Evolutionary conservation across 30 jellyfish, hydroid and myxozoan genomes (phyloP), one percentile per base, ranked within the genome.

Genomic region (Aurelia coerulea): DNA sequence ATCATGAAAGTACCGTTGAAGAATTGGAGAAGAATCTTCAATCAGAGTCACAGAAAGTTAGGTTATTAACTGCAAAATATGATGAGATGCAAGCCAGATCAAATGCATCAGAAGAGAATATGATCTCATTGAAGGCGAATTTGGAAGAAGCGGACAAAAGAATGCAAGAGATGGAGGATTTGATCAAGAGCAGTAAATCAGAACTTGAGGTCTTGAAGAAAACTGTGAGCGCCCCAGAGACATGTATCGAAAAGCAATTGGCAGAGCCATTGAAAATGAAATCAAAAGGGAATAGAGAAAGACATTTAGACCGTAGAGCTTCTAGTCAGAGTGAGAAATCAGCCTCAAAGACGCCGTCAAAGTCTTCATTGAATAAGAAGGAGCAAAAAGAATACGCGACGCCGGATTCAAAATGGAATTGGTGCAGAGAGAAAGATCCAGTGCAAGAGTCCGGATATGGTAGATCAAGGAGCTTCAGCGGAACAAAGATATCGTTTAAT

Each of bases 121-220:
- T 33, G 18, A 69, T 46, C n/a, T 63, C n/a, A 32, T 58, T 63
- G 66, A 62, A 64, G 67, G 34, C 32, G 46, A 79, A 62, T 34
- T 67, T 76, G 11, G 88, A 74, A 9, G 63, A 78, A 16, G 86
- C 90, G 31, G 96, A 87, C 67, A 69, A 70, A 63, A 69, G 65
- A 50, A 65, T 87, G 86, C 49, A 33, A n/a, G 96, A 87, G 63
- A 87, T 87, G 96, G 96, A 87, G 35, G 80, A 65, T 6, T 67
- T 87, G 8, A 70, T 87, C 42, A 68, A 58, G 53, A 39, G 71
- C 46, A 87, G 96, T 59, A 87, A 87, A 62, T 58, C 81, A 10
- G 96, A 87, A 37, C 85, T 87, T 31, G 86, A 76, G 53, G 15
- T 73, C 39, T 63, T 87, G 3, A 70, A 78, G 90, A 69, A 67